Evolutionary conservation across 2,113 vertebrate species (phyloP).

Genomic region (Gavia stellata): DNA sequence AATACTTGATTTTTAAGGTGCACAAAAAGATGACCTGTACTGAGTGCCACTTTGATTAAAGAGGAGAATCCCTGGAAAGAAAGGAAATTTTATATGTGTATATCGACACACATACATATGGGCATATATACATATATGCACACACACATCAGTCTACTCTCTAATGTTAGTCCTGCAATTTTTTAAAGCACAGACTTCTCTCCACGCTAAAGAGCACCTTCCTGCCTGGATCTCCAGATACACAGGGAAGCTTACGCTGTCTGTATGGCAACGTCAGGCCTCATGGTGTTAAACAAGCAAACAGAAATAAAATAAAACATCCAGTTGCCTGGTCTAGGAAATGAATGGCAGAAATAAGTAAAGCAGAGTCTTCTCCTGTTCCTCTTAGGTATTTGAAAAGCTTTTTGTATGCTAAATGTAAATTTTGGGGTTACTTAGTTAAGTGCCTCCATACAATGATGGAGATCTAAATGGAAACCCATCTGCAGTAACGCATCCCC

Average conservation of each 20-base stretch:
- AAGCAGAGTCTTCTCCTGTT: neutral
- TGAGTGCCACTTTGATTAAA: neutral
- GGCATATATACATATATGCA: too few relatives aligned
- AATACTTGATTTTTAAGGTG: neutral
- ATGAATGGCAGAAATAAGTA: neutral
- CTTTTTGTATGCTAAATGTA: neutral
- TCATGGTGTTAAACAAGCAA: neutral
- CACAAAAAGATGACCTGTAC: neutral
- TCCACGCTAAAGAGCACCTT: neutral
- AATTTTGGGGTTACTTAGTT: neutral
- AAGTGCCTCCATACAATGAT: neutral
- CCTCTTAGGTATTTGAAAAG: neutral
- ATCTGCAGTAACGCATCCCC: neutral
- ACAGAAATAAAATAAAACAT: neutral
- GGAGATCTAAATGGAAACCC: neutral
- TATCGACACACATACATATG: neutral
- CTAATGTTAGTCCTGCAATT: neutral
- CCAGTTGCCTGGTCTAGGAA: neutral
- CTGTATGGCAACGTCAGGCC: neutral
- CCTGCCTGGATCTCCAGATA: neutral
- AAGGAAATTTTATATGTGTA: neutral
- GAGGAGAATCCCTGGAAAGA: neutral
- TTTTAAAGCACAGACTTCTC: neutral
- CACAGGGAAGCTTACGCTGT: neutral
- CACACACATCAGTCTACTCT: neutral